phyloP scores from a whole-genome alignment of 2,113 vertebrate species.

The Alaudala cheleensis region DNA sequence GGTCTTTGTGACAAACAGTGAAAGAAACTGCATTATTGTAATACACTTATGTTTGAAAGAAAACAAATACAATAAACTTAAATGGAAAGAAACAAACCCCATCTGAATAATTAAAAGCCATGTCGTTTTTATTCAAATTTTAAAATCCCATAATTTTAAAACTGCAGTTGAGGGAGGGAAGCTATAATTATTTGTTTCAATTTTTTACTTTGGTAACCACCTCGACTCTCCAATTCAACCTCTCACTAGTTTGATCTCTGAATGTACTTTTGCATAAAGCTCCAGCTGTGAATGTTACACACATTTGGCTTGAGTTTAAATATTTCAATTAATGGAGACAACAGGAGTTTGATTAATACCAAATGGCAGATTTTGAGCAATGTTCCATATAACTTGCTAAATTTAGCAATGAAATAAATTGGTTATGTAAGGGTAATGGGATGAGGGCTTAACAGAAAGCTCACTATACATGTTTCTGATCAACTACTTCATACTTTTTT shows the following conservation, averaged over 20 bases:
- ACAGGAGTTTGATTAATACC: slow-evolving; percentile 80
- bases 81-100: not conserved
- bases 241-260: slow-evolving; percentile 38
- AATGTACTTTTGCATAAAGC: slow-evolving; percentile 30
- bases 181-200: not conserved
- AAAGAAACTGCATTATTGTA: not conserved
- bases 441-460: slow-evolving; percentile 64
- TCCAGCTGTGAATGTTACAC: slow-evolving; percentile 53
- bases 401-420: slow-evolving; percentile 79
- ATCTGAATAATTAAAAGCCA: not conserved
- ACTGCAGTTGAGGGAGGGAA: not conserved
- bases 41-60: not conserved
- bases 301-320: slow-evolving; percentile 71
- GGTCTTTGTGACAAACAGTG: not conserved
- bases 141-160: not conserved
- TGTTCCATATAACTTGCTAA: slow-evolving; percentile 75
- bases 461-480: slow-evolving; percentile 40
- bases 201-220: slow-evolving; percentile 8
- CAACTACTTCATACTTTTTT: slow-evolving; percentile 12
- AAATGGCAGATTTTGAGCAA: slow-evolving; percentile 77
- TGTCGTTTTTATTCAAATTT: not conserved
- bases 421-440: slow-evolving; percentile 71
- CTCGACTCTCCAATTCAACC: not conserved
- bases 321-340: slow-evolving; percentile 81
- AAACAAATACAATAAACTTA: not conserved